Conservation (phyloP, 2,888 invertebrate species). For the Noctua janthina region DNA sequence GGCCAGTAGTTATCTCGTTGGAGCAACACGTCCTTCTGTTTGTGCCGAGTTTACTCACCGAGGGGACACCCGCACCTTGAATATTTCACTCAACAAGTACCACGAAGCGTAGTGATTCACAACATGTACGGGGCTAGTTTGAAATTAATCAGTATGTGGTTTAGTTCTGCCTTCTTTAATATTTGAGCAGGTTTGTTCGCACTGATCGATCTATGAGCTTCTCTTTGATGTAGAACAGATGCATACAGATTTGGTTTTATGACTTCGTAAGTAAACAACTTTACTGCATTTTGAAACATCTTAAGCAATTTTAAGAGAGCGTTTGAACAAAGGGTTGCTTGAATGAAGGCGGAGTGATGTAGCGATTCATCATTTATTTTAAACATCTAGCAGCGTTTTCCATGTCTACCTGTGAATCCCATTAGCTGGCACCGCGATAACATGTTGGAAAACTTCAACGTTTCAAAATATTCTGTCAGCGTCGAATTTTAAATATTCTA, state of each 20-base stretch:
- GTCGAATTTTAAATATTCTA: slow-evolving; percentile 48
- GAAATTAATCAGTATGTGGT: slow-evolving; percentile 61
- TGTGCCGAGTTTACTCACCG: slow-evolving; percentile 62
- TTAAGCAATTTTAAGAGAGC: background rate
- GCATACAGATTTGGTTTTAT: slow-evolving; percentile 39
- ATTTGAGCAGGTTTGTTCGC: slow-evolving; percentile 45
- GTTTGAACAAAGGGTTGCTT: background rate
- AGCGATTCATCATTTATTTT: slow-evolving; percentile 25
- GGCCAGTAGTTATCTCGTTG: slow-evolving; percentile 64
- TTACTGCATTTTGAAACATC: slow-evolving; percentile 5
- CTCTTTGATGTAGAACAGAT: slow-evolving; percentile 43
- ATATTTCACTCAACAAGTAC: slow-evolving; percentile 70
- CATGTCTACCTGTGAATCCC: slow-evolving; percentile 23
- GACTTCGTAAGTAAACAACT: background rate
- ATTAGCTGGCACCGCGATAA: slow-evolving; percentile 30
- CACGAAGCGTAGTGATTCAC: slow-evolving; percentile 52
- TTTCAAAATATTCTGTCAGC: slow-evolving; percentile 38
- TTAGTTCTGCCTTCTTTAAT: slow-evolving; percentile 53
- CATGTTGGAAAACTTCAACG: slow-evolving; percentile 27
- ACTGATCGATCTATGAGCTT: slow-evolving; percentile 25
- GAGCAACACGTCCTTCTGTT: slow-evolving; percentile 60
- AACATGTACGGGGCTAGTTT: slow-evolving; percentile 55
- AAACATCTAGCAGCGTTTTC: slow-evolving; percentile 15
- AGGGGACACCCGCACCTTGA: slow-evolving; percentile 65
- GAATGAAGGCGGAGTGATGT: background rate